Conservation (phyloP, 2,113 vertebrate species). For the Haliaeetus leucogaster region DNA sequence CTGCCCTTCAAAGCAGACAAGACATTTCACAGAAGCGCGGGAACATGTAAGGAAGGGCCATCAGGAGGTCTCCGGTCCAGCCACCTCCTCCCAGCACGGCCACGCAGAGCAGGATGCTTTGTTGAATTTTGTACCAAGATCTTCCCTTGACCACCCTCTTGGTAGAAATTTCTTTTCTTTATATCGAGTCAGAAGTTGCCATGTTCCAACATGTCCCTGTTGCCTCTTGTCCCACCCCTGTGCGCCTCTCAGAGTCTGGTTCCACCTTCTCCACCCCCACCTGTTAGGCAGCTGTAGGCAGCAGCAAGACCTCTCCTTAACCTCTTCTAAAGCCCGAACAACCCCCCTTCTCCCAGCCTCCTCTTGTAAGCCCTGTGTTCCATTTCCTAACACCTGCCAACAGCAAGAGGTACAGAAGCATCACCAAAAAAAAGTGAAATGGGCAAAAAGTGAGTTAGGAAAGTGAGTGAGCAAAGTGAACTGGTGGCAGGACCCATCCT, state of each 20-base stretch:
- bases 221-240: not conserved
- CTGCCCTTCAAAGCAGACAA: not conserved
- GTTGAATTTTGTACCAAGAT: not conserved
- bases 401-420: not conserved
- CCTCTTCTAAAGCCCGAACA: not conserved
- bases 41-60: not conserved
- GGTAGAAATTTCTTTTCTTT: not conserved
- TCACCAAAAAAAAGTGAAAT: not conserved
- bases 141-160: not conserved
- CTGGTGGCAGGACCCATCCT: not conserved
- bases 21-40: not conserved
- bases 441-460: not conserved
- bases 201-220: accelerated
- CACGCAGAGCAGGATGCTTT: not conserved
- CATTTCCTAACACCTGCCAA: not conserved
- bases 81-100: not conserved
- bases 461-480: not conserved
- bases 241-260: not conserved
- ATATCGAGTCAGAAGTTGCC: not conserved
- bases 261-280: not conserved
- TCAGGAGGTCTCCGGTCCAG: not conserved
- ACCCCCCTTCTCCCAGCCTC: not conserved
- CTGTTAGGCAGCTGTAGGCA: not conserved
- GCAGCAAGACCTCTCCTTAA: not conserved
- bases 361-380: not conserved